phyloP scores from a whole-genome alignment of 2,113 vertebrate genomes.

The Chaenogobius annularis region DNA sequence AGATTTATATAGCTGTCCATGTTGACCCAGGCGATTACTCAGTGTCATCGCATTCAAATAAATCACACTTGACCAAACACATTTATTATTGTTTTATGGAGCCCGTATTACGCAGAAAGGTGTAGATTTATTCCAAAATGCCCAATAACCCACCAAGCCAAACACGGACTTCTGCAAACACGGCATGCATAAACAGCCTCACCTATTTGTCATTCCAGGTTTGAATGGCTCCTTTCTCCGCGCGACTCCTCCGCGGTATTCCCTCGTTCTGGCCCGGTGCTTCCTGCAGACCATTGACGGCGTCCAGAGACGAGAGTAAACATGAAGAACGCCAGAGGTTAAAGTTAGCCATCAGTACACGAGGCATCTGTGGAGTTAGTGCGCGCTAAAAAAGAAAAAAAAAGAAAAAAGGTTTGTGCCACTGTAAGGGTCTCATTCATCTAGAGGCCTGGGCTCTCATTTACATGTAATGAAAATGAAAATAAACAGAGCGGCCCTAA shows the following conservation, averaged over 20 bases:
- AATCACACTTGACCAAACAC: constrained; percentile 66
- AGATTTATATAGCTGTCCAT: constrained; percentile 39
- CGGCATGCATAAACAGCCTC: constrained; percentile 75
- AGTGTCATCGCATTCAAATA: constrained; percentile 74
- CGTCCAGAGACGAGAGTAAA: constrained; percentile 80
- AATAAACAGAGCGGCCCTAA: constrained; percentile 69
- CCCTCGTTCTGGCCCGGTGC: constrained; percentile 79
- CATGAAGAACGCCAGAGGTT: constrained; percentile 73
- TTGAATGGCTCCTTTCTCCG: constrained; percentile 81
- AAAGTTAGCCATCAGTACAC: constrained; percentile 75
- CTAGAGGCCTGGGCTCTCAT: constrained; percentile 55
- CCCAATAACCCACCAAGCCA: constrained; percentile 77
- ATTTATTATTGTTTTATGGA: constrained; percentile 74
- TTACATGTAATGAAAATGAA: constrained; percentile 78
- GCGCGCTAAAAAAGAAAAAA: constrained; percentile 69
- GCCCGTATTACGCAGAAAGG: constrained; percentile 69
- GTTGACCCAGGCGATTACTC: constrained; percentile 56
- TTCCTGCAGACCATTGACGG: constrained; percentile 81
- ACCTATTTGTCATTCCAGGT: constrained; percentile 80
- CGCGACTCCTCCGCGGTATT: constrained; percentile 78
- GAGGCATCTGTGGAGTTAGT: constrained; percentile 71
- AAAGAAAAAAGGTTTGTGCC: constrained; percentile 59
- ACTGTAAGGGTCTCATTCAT: constrained; percentile 74
- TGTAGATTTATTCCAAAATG: constrained; percentile 80
- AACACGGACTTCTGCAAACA: constrained; percentile 79